Base-by-base conservation (phyloP, 2,113 vertebrate genomes). In the Larimichthys polyactis region DNA sequence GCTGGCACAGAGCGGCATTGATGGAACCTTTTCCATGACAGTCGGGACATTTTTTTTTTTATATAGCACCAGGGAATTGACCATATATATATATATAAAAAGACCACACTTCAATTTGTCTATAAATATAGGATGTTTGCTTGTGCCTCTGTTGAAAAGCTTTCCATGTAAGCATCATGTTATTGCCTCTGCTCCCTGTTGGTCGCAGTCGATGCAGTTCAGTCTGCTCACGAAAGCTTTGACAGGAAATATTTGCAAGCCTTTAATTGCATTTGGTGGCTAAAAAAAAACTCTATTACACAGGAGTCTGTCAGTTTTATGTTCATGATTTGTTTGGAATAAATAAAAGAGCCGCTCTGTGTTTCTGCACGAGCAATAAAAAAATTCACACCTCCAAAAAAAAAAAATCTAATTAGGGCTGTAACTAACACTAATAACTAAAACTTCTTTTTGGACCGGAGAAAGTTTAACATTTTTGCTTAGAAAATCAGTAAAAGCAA, bases 111-210 rank as follows among this genome's bases (percentile, higher is more conserved):
- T 49, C 4, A 29, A 48, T 40, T 11, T 32, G 16, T 75, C 44
- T 27, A 54, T 60, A 60, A 60, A 79, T 68, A 48, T 24, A 27
- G 75, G n/a, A 29, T 0, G 3, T 48, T 46, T 72, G 24, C 63
- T 68, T 49, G 1, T 46, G 16, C 70, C 20, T 55, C 19, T 62
- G 2, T 48, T 71, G 32, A 73, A 71, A 64, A 59, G 60, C 49
- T 75, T 75, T 81, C 46, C 29, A 78, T 46, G 75, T 74, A 75
- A 75, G 83, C 75, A 55, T 43, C 70, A 81, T 14, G 43, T 3
- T 14, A 69, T 11, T 27, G 46, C 60, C 15, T 79, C 17, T 64
- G 44, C 20, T 17, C 29, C 29, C 49, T 72, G 11, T 3, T 1
- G 3, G 16, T 6, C 55, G n/a, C 43, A 22, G 29, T 57, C 3